Percentiles rank a stretch among this genome's conserved stretches.
Conservation (phyloP, 2,113 vertebrate species). For the Promerops cafer region DNA sequence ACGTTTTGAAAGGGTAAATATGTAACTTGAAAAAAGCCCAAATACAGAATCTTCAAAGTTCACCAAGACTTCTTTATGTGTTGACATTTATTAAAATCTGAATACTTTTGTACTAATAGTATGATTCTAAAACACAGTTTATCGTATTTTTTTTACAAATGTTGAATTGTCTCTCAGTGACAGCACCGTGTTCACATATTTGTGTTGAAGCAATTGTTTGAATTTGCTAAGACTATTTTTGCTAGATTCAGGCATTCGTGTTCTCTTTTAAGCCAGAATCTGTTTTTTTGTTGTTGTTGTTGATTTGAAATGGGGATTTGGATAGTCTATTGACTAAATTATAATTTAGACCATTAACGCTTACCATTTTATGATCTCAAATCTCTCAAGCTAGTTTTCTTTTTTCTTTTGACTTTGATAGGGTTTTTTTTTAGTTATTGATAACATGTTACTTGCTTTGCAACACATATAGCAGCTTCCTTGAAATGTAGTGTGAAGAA, state of each 20-base stretch:
- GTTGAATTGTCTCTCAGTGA: background rate
- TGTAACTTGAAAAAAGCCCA: slow-evolving; percentile 22
- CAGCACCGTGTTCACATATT: background rate
- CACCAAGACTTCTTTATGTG: background rate
- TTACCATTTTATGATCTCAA: background rate
- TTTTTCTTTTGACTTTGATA: background rate
- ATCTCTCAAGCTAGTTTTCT: background rate
- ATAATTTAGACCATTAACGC: background rate
- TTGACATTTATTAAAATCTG: background rate
- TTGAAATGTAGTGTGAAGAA: background rate
- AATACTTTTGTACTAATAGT: background rate
- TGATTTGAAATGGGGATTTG: background rate
- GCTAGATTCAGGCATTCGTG: background rate
- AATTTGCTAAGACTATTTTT: background rate
- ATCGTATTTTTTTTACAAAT: background rate
- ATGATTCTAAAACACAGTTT: background rate
- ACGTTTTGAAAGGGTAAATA: background rate
- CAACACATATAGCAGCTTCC: background rate
- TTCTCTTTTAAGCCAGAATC: background rate
- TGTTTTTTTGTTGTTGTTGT: background rate
- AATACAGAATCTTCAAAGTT: background rate
- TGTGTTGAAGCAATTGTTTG: background rate
- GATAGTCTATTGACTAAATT: background rate
- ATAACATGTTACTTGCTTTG: background rate
- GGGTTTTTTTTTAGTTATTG: background rate